Base-by-base conservation (phyloP, 92 coral and sea anemone genomes). In the Paramuricea clavata region DNA sequence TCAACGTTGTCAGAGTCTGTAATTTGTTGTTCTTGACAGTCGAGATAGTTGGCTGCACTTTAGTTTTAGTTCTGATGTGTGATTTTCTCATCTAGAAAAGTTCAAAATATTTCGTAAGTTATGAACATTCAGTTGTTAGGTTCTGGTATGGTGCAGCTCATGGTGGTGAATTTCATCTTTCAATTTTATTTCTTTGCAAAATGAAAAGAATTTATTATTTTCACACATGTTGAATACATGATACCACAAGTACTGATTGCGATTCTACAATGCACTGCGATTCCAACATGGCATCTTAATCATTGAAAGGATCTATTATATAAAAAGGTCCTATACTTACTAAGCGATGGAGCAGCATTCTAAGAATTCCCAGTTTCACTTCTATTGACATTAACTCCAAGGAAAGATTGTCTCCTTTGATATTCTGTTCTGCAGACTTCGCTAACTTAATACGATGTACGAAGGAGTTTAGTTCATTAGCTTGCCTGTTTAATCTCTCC, bases 1-100 rank as follows among this genome's bases (percentile, higher is more conserved):
- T 50, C n/a, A 76, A 33, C 25, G 64, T 76, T 32, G 43, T 56
- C 34, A 76, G 21, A 12, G 44, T 76, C 28, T 76, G n/a, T 17
- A 30, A 7, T 31, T 68, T 50, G 30, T 26, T 76, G 19, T 17
- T 76, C 16, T 34, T 17, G 11, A 1, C 26, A 21, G 2, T 31
- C 3, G 8, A 32, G 35, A 2, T 9, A 31, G 10, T 26, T 74
- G 9, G 13, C 0, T 22, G 68, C 0, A 0, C 61, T 3, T 49
- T 50, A 35, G 27, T 76, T 32, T 6, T 44, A 7, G 30, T 60
- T 50, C 32, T 56, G 11, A 76, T 50, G 26, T 32, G 16, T 1
- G 47, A 36, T 4, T 1, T 0, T 32, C 16, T 26, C 68, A 76
- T 76, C 82, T 76, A 42, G 2, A 72, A 65, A 56, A 56, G 44